phyloP scores from a whole-genome alignment of 2,797 vertebrate genomes.

The Helicolenus hilgendorfi region DNA sequence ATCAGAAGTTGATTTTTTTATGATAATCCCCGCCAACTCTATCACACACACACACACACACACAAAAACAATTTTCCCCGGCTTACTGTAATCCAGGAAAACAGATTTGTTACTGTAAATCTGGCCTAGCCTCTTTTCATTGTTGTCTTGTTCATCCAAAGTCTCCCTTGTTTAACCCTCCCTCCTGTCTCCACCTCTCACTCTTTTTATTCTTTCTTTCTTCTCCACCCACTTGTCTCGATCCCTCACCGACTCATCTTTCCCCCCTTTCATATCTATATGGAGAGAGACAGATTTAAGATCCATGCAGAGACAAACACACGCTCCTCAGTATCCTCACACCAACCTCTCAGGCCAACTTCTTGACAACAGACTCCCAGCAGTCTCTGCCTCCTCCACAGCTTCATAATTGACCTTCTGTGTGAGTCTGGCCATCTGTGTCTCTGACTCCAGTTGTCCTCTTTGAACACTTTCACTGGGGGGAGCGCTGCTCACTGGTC shows the following conservation, averaged over 20 bases:
- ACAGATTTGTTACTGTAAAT: slow-evolving; percentile 47
- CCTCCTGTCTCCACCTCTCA: background rate
- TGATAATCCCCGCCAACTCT: background rate
- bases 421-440: slow-evolving; percentile 69
- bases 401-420: slow-evolving; percentile 74
- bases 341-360: slow-evolving; percentile 72
- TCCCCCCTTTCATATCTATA: slow-evolving; percentile 5
- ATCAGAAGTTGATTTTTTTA: slow-evolving; percentile 17
- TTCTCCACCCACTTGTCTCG: slow-evolving; percentile 22
- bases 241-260: background rate
- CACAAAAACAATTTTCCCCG: background rate
- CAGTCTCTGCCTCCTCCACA: slow-evolving; percentile 72
- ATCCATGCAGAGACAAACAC: slow-evolving; percentile 2
- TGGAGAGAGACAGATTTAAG: slow-evolving; percentile 32
- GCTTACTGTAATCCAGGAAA: slow-evolving; percentile 59
- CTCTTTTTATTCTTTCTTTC: background rate
- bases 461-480: slow-evolving; percentile 43
- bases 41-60: background rate
- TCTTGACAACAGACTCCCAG: slow-evolving; percentile 77
- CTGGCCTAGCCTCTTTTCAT: slow-evolving; percentile 14
- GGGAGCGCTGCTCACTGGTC: slow-evolving; percentile 27
- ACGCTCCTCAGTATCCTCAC: slow-evolving; percentile 40
- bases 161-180: background rate
- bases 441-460: slow-evolving; percentile 34
- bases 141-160: slow-evolving; percentile 14